Conservation (phyloP, 2,888 invertebrate genomes). For the Stramonita haemastoma region DNA sequence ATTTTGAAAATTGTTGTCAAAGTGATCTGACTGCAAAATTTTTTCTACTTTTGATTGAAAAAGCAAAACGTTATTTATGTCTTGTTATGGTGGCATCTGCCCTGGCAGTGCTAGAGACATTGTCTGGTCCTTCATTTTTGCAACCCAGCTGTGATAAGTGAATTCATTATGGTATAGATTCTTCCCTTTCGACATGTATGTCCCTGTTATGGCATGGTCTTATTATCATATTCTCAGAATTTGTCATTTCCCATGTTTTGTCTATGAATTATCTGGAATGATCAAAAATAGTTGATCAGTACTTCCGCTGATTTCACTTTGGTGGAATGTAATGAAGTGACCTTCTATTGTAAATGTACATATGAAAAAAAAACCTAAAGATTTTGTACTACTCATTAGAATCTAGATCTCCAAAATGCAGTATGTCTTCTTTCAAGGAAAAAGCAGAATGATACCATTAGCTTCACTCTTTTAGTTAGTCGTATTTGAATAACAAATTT, state of each 20-base stretch:
- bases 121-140: constrained; percentile 1
- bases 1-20: background rate
- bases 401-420: background rate
- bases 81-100: background rate
- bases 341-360: background rate
- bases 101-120: background rate
- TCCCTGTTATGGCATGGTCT: background rate
- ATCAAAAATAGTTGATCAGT: background rate
- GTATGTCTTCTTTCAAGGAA: background rate
- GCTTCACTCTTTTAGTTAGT: background rate
- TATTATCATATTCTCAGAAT: background rate
- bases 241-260: background rate
- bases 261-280: background rate
- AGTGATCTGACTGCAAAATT: background rate
- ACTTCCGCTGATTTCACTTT: background rate
- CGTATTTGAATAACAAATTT: background rate
- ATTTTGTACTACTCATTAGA: background rate
- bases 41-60: background rate
- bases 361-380: background rate
- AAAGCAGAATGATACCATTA: background rate
- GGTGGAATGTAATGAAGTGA: background rate
- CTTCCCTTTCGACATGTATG: background rate
- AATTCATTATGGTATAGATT: background rate
- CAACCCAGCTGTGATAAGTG: constrained; percentile 13
- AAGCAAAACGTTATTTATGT: background rate